Percentiles rank a stretch among this genome's conserved stretches.
Conservation (phyloP, 1,140 invertebrate genomes). For the Acromyrmex echinatior region DNA sequence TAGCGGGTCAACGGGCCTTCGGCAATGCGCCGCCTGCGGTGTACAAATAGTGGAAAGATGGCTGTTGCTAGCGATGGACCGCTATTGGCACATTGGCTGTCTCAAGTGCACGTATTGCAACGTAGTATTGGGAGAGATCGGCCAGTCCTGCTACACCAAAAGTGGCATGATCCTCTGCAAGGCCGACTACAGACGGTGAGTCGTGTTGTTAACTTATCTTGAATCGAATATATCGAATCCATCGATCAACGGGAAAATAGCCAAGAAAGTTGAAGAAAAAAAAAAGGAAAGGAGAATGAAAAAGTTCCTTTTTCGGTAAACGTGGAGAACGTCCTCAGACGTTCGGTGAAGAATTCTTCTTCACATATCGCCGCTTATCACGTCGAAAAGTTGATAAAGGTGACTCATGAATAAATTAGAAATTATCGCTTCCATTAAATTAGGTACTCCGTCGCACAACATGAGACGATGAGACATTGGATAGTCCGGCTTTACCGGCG, state of each 20-base stretch:
- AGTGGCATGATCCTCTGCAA: conserved; percentile 97
- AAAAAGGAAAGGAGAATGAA: not conserved
- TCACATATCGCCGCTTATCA: conserved; percentile 43
- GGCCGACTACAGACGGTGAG: conserved; percentile 97
- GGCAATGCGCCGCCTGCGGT: conserved; percentile 88
- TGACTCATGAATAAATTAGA: conserved; percentile 43
- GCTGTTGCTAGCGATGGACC: conserved; percentile 94
- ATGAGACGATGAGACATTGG: not conserved
- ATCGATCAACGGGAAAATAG: not conserved
- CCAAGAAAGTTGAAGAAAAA: not conserved
- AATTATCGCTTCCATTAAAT: conserved; percentile 61
- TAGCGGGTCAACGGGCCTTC: conserved; percentile 82
- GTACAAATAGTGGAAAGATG: conserved; percentile 95
- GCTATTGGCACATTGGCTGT: conserved; percentile 97
- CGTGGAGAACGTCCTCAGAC: not conserved
- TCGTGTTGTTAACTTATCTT: not conserved
- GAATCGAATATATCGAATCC: not conserved
- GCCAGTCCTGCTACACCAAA: conserved; percentile 95
- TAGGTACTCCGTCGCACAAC: conserved; percentile 29
- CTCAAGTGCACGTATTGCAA: conserved; percentile 96
- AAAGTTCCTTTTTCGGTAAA: not conserved
- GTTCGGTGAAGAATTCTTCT: not conserved
- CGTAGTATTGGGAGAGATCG: conserved; percentile 94
- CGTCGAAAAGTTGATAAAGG: conserved; percentile 36
- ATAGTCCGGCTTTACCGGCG: conserved; percentile 8